A percentile compares a stretch with the other conserved stretches of the same genome.
Evolutionary conservation across 2,888 invertebrate species (phyloP).

Genomic region (Cosmorhoe ocellata): DNA sequence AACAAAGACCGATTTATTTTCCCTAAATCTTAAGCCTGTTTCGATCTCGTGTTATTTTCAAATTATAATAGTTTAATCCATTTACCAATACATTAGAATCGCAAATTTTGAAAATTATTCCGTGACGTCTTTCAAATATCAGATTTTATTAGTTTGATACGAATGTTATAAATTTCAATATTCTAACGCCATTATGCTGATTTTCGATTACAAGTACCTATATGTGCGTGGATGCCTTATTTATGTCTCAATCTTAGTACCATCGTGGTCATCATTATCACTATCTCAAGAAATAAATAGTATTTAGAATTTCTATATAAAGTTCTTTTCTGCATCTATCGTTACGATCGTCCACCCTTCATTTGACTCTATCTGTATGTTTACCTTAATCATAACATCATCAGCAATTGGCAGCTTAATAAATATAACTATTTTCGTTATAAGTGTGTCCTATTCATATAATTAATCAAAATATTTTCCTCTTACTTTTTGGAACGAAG

Average conservation of each 20-base stretch:
- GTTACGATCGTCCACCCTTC: no score
- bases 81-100: slow-evolving; percentile 20
- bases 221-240: slow-evolving; percentile 2
- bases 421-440: no score
- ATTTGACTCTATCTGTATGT: no score
- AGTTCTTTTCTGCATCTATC: no score
- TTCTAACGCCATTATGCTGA: slow-evolving; percentile 41
- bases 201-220: slow-evolving; percentile 20
- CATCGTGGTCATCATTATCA: neutral
- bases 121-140: slow-evolving; percentile 43
- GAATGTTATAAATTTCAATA: slow-evolving; percentile 39
- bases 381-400: no score
- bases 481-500: no score
- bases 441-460: no score
- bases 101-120: slow-evolving; percentile 47
- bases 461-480: no score
- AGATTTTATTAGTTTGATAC: slow-evolving; percentile 3
- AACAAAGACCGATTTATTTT: neutral
- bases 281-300: neutral
- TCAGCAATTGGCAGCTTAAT: no score
- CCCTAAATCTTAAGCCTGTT: neutral
- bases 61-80: slow-evolving; percentile 12
- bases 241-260: slow-evolving; percentile 12
- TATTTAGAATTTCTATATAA: neutral
- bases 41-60: slow-evolving; percentile 37